Evolutionary conservation across 2,888 invertebrate species (phyloP), one percentile per base, ranked within the genome.

Genomic region (Pecten maximus): DNA sequence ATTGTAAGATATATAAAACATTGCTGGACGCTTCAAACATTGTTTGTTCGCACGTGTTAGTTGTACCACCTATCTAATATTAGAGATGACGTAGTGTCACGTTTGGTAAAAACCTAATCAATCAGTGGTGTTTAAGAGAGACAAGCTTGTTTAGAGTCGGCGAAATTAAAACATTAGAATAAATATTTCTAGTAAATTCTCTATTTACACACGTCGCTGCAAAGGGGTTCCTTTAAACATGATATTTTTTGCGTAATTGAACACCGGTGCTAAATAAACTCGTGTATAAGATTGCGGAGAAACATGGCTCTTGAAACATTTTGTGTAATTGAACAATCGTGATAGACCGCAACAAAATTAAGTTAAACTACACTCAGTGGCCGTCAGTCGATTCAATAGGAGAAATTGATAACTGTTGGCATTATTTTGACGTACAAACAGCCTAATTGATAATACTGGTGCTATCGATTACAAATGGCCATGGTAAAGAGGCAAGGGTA

Each of bases 401-500:
- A 74, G 74, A 74, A 74, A 74, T 74, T 74, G 74, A 74, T 74
- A 74, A 74, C 74, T 28, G 74, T 74, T 74, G 74, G 74, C 74
- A 74, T 74, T 74, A 74, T 74, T 74, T 74, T 74, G 74, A 74
- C 74, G 74, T 74, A 28, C 28, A 28, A 74, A 74, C 35, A 74
- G 74, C 74, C 74, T 74, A 74, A 74, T 74, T 74, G 74, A 74
- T 74, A 74, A 74, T 74, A 74, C 35, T 23, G 74, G 74, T 74
- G 74, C 74, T 74, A 74, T 74, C 74, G 74, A 74, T 74, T 74
- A 74, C 74, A 74, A 74, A 74, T 74, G 74, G 74, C 74, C 35
- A 74, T 74, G 74, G 74, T 35, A 35, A 74, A 74, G 74, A 74
- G 74, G 35, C 74, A 74, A 35, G 74, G 74, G 74, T 74, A 35